A percentile compares a stretch with the other conserved stretches of the same genome.
Evolutionary conservation across 2,888 invertebrate species (phyloP).

Genomic region (Napeogenes sylphis): DNA sequence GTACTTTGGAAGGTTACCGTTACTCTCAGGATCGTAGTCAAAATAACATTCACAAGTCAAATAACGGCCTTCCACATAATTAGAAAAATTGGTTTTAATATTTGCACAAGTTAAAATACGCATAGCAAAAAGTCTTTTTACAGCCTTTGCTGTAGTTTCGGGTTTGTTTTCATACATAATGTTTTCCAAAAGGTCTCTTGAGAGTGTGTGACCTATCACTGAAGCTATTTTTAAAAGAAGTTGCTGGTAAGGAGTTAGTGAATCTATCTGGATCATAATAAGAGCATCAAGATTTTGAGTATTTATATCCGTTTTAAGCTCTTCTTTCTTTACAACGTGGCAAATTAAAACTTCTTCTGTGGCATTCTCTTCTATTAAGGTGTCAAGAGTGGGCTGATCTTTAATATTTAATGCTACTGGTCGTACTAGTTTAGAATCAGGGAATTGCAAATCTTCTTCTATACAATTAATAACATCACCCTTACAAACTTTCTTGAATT

Average conservation of each 20-base stretch:
- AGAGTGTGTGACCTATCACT: constrained; percentile 75
- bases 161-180: constrained; percentile 74
- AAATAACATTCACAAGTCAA: constrained; percentile 60
- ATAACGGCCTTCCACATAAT: constrained; percentile 32
- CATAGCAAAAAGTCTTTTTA: constrained; percentile 76
- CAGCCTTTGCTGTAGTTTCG: constrained; percentile 67
- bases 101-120: constrained; percentile 76
- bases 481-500: constrained; percentile 49
- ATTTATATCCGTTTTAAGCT: constrained; percentile 58
- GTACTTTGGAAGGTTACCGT: constrained; percentile 66
- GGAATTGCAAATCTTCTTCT: constrained; percentile 59
- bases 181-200: constrained; percentile 70
- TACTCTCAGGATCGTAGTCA: constrained; percentile 52
- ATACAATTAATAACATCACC: constrained; percentile 45
- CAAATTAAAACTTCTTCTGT: constrained; percentile 54
- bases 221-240: constrained; percentile 78
- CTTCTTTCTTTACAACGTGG: constrained; percentile 53
- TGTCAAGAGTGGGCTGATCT: constrained; percentile 52
- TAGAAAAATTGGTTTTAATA: constrained; percentile 35
- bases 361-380: constrained; percentile 45
- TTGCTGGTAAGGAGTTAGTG: constrained; percentile 79
- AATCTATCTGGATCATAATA: constrained; percentile 75
- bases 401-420: constrained; percentile 55
- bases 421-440: constrained; percentile 47
- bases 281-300: constrained; percentile 67